Evolutionary conservation across 2,888 invertebrate genomes (phyloP).

Genomic region (Ectemnius continuus): DNA sequence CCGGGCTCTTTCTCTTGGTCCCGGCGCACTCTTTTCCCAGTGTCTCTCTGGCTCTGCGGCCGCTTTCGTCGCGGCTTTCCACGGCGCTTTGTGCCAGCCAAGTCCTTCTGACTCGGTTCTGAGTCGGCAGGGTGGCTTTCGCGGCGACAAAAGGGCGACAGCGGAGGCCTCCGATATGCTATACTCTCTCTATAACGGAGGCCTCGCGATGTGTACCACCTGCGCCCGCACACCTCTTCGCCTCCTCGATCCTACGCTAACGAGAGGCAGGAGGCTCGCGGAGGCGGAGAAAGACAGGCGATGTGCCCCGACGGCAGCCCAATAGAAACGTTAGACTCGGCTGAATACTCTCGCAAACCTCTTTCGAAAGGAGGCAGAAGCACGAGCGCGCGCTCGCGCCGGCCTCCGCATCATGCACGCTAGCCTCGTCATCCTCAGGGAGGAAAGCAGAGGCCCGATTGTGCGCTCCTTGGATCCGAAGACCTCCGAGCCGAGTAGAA

Average conservation of each 20-base stretch:
- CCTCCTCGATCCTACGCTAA: conserved; percentile 21
- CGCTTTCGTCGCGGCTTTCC: conserved; percentile 7
- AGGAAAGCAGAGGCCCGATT: too few species aligned
- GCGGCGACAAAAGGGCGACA: too few species aligned
- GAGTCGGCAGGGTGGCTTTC: too few species aligned
- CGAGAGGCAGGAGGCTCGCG: conserved; percentile 27
- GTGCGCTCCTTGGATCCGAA: too few species aligned
- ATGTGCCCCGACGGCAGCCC: conserved; percentile 27
- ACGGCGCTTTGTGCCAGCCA: conserved; percentile 11
- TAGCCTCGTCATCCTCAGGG: too few species aligned
- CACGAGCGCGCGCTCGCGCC: conserved; percentile 62
- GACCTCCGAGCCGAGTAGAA: too few species aligned
- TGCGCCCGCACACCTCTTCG: conserved; percentile 9
- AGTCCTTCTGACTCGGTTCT: conserved; percentile 19
- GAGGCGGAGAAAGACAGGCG: conserved; percentile 25
- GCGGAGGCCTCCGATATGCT: too few species aligned
- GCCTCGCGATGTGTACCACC: conserved; percentile 29
- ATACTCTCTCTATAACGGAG: not conserved
- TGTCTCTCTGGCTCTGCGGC: conserved; percentile 4
- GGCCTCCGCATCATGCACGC: too few species aligned
- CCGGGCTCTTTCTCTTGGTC: too few species aligned
- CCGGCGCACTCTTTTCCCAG: not conserved
- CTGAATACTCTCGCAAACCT: not conserved
- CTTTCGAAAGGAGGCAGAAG: conserved; percentile 53
- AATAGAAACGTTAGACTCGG: conserved; percentile 50